phyloP scores from a whole-genome alignment of 2,113 vertebrate species.

The Piprites chloris region DNA sequence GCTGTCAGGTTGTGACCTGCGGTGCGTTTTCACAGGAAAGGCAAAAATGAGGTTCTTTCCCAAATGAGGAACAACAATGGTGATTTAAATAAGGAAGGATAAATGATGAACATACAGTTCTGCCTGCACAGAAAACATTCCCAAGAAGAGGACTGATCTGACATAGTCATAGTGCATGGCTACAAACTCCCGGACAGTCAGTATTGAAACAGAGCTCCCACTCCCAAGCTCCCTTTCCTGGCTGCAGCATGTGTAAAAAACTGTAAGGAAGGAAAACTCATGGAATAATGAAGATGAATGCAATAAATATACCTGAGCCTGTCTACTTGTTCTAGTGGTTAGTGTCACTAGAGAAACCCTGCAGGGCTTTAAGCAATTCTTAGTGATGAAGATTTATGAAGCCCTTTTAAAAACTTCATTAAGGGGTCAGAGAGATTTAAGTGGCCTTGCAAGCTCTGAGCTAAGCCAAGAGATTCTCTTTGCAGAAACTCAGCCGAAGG shows the following conservation, averaged over 20 bases:
- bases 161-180: neutral
- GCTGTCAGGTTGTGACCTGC: neutral
- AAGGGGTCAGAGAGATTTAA: slow-evolving; percentile 41
- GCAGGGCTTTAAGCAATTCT: neutral
- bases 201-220: neutral
- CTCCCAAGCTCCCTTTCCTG: neutral
- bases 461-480: slow-evolving; percentile 7
- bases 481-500: neutral
- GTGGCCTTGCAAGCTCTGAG: neutral
- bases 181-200: neutral
- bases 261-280: neutral
- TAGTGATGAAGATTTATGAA: slow-evolving; percentile 50
- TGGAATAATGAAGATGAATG: slow-evolving; percentile 35
- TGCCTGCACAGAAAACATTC: neutral
- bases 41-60: neutral
- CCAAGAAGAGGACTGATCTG: neutral
- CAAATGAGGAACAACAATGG: neutral
- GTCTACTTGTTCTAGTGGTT: slow-evolving; percentile 6
- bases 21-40: neutral
- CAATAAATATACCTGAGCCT: slow-evolving; percentile 18
- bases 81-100: neutral
- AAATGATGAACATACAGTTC: neutral
- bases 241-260: neutral
- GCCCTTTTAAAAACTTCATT: slow-evolving; percentile 49
- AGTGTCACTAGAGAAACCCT: slow-evolving; percentile 10